A percentile compares a stretch with the other conserved stretches of the same genome.
These are phyloP conservation scores for Vombatus ursinus DNA, from an alignment of 2,113 vertebrate genomes.

Conservation along the genomic window DNA sequence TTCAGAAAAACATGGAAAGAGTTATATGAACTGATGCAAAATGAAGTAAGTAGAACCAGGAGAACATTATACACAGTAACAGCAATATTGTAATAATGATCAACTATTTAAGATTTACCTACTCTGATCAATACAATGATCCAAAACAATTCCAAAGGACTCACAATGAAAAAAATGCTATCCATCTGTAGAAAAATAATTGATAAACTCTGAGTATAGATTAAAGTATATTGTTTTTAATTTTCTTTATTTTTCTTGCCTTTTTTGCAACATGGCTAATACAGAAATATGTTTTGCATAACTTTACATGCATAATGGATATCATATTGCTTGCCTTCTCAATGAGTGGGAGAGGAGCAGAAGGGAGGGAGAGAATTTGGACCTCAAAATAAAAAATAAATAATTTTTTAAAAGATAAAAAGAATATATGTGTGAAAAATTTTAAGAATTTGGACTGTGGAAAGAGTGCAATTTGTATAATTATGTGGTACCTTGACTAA, in stretches of 20 bases:
- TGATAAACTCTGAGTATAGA: not conserved
- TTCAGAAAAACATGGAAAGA: not conserved
- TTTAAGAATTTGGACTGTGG: not conserved
- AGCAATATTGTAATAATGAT: not conserved
- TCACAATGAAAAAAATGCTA: not conserved
- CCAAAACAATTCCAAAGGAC: not conserved
- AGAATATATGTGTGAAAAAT: not conserved
- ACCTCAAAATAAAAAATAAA: not conserved
- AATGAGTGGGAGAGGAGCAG: not conserved
- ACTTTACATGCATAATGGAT: not conserved
- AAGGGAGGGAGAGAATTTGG: not conserved
- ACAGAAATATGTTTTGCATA: not conserved
- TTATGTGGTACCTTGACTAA: not conserved
- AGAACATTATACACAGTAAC: not conserved
- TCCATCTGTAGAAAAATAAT: not conserved
- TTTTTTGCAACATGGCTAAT: not conserved
- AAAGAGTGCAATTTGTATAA: not conserved
- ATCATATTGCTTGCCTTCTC: not conserved
- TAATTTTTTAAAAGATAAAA: not conserved
- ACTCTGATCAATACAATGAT: not conserved
- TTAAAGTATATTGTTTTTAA: not conserved
- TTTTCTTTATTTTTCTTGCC: not conserved
- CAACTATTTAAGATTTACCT: not conserved
- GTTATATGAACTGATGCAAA: not conserved
- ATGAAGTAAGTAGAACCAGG: not conserved